These are phyloP conservation scores for Cladopsammia gracilis DNA, from an alignment of 64 coral and sea anemone species.

Conservation along the genomic window DNA sequence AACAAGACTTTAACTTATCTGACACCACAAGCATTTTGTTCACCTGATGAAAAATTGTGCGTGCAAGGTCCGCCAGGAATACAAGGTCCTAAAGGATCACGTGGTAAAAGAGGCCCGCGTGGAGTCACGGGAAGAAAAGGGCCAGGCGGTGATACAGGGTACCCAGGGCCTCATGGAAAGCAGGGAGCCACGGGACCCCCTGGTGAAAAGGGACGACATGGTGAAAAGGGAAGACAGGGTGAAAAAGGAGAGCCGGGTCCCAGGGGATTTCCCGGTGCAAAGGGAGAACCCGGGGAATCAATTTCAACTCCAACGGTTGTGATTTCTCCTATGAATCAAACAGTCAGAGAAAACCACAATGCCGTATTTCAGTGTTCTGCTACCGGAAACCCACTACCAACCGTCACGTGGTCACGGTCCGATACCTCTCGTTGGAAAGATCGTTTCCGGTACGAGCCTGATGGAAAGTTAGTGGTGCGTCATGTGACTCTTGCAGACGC, in stretches of 20 bases:
- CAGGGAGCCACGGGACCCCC: background rate
- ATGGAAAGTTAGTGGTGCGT: background rate
- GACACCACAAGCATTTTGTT: background rate
- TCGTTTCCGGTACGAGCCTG: background rate
- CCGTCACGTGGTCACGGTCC: background rate
- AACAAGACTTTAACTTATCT: background rate
- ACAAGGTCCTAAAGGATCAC: conserved; percentile 30
- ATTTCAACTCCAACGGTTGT: background rate
- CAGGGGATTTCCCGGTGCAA: background rate
- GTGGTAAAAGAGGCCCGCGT: conserved; percentile 16
- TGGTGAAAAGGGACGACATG: conserved; percentile 9
- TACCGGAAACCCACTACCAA: background rate
- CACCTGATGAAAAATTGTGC: background rate
- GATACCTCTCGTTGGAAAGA: background rate
- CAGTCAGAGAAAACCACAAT: conserved; percentile 31
- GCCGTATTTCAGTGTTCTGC: conserved; percentile 17
- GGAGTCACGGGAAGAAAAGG: conserved; percentile 27
- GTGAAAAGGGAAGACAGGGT: background rate
- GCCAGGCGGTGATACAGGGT: background rate
- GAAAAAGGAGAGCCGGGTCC: background rate
- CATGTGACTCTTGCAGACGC: conserved; percentile 5
- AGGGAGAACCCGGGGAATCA: conserved; percentile 37
- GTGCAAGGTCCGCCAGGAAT: conserved; percentile 34
- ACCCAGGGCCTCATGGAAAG: conserved; percentile 14
- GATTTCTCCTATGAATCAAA: background rate